A percentile compares a stretch with the other conserved stretches of the same genome.
Conservation (phyloP, 30 jellyfish, hydroid and myxozoan genomes). For the Catostylus mosaicus region DNA sequence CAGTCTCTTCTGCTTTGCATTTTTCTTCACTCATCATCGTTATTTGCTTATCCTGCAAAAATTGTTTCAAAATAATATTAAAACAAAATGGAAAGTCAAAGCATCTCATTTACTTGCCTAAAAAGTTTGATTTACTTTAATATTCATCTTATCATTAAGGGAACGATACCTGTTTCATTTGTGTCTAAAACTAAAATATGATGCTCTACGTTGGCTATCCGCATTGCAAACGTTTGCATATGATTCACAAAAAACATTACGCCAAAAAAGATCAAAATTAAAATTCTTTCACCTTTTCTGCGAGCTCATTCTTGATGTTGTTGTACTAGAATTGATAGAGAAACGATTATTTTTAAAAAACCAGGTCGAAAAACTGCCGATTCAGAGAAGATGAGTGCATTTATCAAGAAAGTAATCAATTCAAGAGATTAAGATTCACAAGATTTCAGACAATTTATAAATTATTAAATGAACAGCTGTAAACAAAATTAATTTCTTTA, state of each 20-base stretch:
- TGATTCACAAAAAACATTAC: background rate
- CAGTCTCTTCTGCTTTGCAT: conserved; percentile 3
- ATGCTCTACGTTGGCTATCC: background rate
- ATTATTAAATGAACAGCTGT: background rate
- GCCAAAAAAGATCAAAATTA: background rate
- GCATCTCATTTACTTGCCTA: background rate
- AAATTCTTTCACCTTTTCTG: background rate
- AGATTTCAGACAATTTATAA: background rate
- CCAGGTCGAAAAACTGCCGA: background rate
- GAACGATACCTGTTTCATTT: background rate
- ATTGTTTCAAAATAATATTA: background rate
- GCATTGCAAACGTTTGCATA: background rate
- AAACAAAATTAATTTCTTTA: background rate
- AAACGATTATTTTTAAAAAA: background rate
- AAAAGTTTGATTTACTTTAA: background rate
- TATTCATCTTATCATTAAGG: background rate
- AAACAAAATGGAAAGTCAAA: background rate
- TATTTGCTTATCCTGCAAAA: conserved; percentile 4
- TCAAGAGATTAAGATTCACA: background rate
- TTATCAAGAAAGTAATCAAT: background rate
- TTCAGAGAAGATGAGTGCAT: background rate
- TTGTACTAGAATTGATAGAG: background rate
- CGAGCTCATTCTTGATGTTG: conserved; percentile 4
- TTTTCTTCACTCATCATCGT: conserved; percentile 4
- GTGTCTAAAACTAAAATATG: too few species aligned